A percentile compares a stretch with the other conserved stretches of the same genome.
These are phyloP conservation scores for Sigmodon hispidus DNA, from an alignment of 2,113 vertebrate species.

Conservation along the genomic window DNA sequence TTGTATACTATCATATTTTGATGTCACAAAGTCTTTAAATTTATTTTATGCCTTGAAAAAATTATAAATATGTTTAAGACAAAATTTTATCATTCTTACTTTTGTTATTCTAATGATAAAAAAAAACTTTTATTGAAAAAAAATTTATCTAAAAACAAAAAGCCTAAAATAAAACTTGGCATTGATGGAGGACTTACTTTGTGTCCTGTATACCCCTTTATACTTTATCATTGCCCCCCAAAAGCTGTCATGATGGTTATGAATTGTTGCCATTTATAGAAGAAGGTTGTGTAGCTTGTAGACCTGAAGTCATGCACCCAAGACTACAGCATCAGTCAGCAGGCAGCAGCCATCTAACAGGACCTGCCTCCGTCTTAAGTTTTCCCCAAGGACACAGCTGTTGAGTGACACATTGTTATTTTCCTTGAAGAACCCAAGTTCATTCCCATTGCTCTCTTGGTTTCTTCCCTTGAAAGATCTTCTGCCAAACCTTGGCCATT, in stretches of 20 bases:
- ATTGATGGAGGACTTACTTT: slow-evolving; percentile 41
- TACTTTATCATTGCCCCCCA: not conserved
- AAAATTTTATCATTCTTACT: slow-evolving; percentile 7
- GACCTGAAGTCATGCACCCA: not conserved
- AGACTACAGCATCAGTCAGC: no score
- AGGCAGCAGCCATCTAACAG: not conserved
- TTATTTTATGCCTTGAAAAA: slow-evolving; percentile 30
- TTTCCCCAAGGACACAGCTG: not conserved
- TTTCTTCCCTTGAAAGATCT: not conserved
- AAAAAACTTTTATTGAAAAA: not conserved
- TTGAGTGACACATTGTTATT: not conserved
- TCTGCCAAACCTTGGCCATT: not conserved
- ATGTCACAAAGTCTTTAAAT: not conserved
- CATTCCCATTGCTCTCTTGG: not conserved
- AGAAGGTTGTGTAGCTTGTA: not conserved
- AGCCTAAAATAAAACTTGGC: slow-evolving; percentile 40
- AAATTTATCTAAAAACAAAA: not conserved
- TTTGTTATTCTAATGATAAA: not conserved
- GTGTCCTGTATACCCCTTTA: not conserved
- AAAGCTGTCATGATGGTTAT: not conserved
- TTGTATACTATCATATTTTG: slow-evolving; percentile 8
- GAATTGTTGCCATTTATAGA: slow-evolving; percentile 4
- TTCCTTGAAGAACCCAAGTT: not conserved
- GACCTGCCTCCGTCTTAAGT: not conserved
- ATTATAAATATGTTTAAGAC: not conserved